These are phyloP conservation scores for Echiichthys vipera DNA, from an alignment of 2,797 vertebrate genomes.

Conservation along the genomic window DNA sequence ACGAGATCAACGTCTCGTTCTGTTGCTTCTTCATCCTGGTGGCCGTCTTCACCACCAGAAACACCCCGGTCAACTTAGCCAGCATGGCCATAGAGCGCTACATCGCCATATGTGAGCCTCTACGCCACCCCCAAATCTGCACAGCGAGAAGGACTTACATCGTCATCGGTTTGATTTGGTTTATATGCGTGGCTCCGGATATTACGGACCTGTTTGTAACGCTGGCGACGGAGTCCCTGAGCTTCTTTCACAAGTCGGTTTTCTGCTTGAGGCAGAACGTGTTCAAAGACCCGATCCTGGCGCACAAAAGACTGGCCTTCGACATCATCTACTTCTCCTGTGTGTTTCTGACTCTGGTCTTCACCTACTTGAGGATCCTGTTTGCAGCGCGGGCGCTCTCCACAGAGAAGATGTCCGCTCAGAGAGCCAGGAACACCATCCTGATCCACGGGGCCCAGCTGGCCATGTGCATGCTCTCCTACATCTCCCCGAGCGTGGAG, in stretches of 20 bases:
- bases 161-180: constrained; percentile 78
- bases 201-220: constrained; percentile 82
- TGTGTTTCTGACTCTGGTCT: constrained; percentile 80
- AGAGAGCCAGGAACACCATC: constrained; percentile 82
- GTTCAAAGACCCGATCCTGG: constrained; percentile 77
- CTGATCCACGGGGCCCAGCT: constrained; percentile 83
- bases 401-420: constrained; percentile 60
- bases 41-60: constrained; percentile 84
- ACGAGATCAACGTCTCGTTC: constrained; percentile 77
- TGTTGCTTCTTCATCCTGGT: constrained; percentile 83
- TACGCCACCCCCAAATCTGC: constrained; percentile 80
- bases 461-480: constrained; percentile 85
- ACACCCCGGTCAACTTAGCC: constrained; percentile 81
- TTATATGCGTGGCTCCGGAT: constrained; percentile 73
- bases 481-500: constrained; percentile 82
- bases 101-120: constrained; percentile 79
- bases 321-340: constrained; percentile 81
- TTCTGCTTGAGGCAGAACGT: constrained; percentile 80
- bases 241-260: constrained; percentile 77
- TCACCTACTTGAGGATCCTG: constrained; percentile 80
- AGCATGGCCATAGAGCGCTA: constrained; percentile 85
- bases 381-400: constrained; percentile 70
- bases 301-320: constrained; percentile 69
- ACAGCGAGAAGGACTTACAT: constrained; percentile 73
- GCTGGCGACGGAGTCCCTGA: constrained; percentile 71